Evolutionary conservation across 1,140 invertebrate genomes (phyloP), one percentile per base, ranked within the genome.

Genomic region (Coelopa frigida): DNA sequence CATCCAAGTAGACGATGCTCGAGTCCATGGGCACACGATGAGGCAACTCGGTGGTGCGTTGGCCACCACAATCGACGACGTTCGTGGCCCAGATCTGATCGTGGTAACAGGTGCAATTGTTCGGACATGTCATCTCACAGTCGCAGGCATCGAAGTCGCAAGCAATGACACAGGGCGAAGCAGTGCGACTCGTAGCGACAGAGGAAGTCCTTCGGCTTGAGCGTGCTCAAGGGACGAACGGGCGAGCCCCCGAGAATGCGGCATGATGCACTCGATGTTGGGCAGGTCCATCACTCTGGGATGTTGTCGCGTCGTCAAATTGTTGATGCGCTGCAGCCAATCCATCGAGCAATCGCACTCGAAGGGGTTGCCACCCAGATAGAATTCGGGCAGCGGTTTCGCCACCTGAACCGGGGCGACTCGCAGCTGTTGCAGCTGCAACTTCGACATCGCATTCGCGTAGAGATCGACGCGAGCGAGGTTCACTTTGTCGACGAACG

Each of bases 81-180:
- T 94, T 94, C 22, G 86, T 88, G 49, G 85, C 87, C 89, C 90
- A 94, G 12, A 89, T 85, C 64, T 89, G 85, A 59, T 94, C 89
- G 71, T 91, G 85, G 69, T 91, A 94, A 62, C 90, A 95, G 48
- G 85, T 85, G 72, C 90, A 95, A 60, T 91, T 89, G 50, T 80
- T 78, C 3, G 91, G 91, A 59, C 90, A 95, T 4, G 85, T 91
- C 89, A 94, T 94, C 72, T 93, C 88, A 71, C 91, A 94, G 70
- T 94, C 91, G 70, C 91, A 95, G 37, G 89, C 89, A 64, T 94
- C 89, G 64, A 91, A 94, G 56, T 94, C 90, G 63, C 91, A 94
- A n/a, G 71, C 91, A 95, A 57, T 91, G 88, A 62, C 91, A 95
- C 36, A 93, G 72, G 14, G 90, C 84, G 70, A 94, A 94, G 73